These are phyloP conservation scores for Platycheirus rosarum DNA, from an alignment of 2,888 invertebrate species.

Conservation along the genomic window DNA sequence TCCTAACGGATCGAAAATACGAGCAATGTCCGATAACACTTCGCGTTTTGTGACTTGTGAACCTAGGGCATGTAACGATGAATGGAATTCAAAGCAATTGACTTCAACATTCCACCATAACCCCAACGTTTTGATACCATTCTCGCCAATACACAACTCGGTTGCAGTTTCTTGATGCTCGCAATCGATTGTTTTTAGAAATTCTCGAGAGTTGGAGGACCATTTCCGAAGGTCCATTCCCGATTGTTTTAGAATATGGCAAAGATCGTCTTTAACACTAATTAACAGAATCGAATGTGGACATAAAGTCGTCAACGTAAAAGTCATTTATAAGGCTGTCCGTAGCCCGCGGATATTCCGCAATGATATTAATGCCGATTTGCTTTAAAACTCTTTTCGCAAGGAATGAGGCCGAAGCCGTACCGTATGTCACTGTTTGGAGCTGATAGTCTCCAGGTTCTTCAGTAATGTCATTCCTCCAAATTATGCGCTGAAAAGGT, in stretches of 20 bases:
- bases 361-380: background rate
- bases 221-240: conserved; percentile 41
- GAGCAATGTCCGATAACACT: no score
- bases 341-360: background rate
- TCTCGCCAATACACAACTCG: conserved; percentile 24
- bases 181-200: conserved; percentile 8
- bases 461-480: conserved; percentile 22
- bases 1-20: no score
- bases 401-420: background rate
- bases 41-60: no score
- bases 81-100: no score
- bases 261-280: conserved; percentile 15
- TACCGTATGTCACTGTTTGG: conserved; percentile 6
- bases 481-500: conserved; percentile 37
- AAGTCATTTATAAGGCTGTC: background rate
- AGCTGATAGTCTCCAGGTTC: conserved; percentile 20
- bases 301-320: conserved; percentile 6
- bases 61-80: no score
- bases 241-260: conserved; percentile 8
- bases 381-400: background rate
- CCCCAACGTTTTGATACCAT: conserved; percentile 27
- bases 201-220: conserved; percentile 23
- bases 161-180: conserved; percentile 25
- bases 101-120: no score
- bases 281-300: background rate